Evolutionary conservation across 2,113 vertebrate genomes (phyloP).

Genomic region (Salvelinus fontinalis): DNA sequence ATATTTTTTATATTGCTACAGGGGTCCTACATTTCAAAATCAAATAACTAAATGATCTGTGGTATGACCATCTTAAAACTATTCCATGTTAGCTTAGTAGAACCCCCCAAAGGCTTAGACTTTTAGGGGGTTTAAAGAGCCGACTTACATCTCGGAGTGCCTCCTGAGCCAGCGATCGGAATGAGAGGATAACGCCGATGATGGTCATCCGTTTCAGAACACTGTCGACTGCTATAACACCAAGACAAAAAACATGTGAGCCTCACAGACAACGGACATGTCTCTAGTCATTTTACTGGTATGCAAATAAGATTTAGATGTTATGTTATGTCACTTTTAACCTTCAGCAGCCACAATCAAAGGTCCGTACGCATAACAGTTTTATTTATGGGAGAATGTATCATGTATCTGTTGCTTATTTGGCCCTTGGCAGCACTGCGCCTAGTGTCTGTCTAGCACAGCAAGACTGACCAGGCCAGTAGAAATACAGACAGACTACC

Average conservation of each 20-base stretch:
- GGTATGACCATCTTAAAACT: no score
- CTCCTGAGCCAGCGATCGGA: slow-evolving; percentile 95
- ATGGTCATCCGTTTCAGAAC: slow-evolving; percentile 98
- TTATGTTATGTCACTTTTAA: no score
- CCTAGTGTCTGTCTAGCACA: neutral
- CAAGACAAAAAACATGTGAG: neutral
- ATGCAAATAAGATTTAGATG: no score
- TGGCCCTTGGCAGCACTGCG: neutral
- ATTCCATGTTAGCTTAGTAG: no score
- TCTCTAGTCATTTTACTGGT: neutral
- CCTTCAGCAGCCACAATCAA: neutral
- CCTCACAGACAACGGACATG: neutral
- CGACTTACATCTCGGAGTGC: slow-evolving; percentile 93
- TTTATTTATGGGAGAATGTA: neutral
- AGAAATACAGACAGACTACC: slow-evolving; percentile 43
- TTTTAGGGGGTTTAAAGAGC: neutral
- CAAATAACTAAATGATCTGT: no score
- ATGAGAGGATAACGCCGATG: slow-evolving; percentile 96
- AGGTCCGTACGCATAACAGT: neutral
- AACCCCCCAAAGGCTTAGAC: no score
- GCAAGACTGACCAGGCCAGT: neutral
- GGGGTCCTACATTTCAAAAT: no score
- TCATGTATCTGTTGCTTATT: neutral
- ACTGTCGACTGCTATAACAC: slow-evolving; percentile 90
- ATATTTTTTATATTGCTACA: no score